A percentile compares a stretch with the other conserved stretches of the same genome.
Evolutionary conservation across 2,797 vertebrate species (phyloP).

Genomic region (Coracias cyanogaster): DNA sequence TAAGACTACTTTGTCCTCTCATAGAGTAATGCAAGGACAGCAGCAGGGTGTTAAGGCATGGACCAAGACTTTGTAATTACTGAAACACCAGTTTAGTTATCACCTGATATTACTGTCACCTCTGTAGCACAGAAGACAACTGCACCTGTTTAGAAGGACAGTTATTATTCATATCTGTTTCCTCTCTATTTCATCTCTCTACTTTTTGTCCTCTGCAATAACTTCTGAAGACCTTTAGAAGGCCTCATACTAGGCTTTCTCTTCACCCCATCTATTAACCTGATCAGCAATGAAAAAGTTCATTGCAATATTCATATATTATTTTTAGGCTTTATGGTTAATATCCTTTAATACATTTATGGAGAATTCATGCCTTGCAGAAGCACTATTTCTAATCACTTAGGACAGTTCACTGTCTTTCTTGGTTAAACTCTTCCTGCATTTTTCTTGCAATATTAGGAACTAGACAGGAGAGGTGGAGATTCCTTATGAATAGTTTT

Average conservation of each 20-base stretch:
- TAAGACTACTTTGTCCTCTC: neutral
- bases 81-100: conserved; percentile 38
- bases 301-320: conserved; percentile 50
- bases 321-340: conserved; percentile 54
- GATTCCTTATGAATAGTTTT: neutral
- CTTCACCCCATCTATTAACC: conserved; percentile 28
- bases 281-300: conserved; percentile 49
- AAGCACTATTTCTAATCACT: conserved; percentile 19
- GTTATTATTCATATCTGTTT: conserved; percentile 35
- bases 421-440: neutral
- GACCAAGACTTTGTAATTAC: conserved; percentile 25
- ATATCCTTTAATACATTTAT: conserved; percentile 34
- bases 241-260: conserved; percentile 10
- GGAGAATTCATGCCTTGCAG: neutral
- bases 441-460: conserved; percentile 4
- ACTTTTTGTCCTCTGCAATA: conserved; percentile 15
- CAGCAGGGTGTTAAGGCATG: neutral
- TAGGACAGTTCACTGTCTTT: neutral
- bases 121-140: neutral
- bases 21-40: conserved; percentile 1
- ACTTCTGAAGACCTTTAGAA: conserved; percentile 42
- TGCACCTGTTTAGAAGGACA: neutral
- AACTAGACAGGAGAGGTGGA: neutral
- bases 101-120: conserved; percentile 29
- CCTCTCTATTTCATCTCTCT: conserved; percentile 3